Evolutionary conservation across 53 echinoderm and acorn worm genomes (phyloP).

Genomic region (Echinometra lucunter): DNA sequence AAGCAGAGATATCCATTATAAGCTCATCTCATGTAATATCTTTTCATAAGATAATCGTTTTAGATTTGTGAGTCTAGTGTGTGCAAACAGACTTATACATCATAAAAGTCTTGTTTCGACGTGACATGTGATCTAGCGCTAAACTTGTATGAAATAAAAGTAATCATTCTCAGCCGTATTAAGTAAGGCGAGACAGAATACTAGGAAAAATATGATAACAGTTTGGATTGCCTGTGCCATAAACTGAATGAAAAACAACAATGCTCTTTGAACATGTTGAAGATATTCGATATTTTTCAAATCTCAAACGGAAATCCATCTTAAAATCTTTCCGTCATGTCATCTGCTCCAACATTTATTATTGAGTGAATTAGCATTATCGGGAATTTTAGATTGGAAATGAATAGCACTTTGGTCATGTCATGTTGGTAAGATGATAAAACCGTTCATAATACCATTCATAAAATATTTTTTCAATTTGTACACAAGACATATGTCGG

Average conservation of each 20-base stretch:
- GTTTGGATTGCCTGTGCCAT: neutral
- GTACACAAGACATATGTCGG: too few relatives aligned
- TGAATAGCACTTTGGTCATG: too few relatives aligned
- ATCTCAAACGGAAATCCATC: neutral
- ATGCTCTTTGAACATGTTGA: neutral
- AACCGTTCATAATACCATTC: too few relatives aligned
- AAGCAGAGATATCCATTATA: neutral
- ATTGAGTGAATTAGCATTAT: neutral
- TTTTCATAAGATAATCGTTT: neutral
- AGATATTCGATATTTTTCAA: neutral
- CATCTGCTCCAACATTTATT: neutral
- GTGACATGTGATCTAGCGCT: neutral
- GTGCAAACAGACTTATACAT: neutral
- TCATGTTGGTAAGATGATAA: too few relatives aligned
- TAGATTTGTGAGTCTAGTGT: neutral
- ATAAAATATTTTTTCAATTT: too few relatives aligned
- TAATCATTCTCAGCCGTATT: neutral
- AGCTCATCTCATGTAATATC: neutral
- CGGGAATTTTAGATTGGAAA: too few relatives aligned
- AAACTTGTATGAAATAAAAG: neutral
- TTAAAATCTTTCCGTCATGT: neutral
- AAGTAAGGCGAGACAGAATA: neutral
- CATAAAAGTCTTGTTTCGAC: neutral
- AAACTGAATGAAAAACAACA: neutral
- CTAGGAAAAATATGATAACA: neutral